phyloP scores from a whole-genome alignment of 2,797 vertebrate species.

The Manis crassicaudata region DNA sequence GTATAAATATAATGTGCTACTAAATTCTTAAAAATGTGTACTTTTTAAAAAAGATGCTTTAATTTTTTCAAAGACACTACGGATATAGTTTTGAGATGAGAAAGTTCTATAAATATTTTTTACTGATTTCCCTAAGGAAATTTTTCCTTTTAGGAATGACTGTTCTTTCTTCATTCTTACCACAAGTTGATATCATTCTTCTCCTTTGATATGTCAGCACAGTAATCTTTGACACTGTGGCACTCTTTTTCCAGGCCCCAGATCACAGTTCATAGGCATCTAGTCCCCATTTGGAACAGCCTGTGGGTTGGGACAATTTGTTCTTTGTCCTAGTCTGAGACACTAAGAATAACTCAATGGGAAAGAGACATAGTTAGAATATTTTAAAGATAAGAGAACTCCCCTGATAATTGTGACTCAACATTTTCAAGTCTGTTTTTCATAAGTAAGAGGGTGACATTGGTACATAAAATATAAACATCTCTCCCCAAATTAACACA shows the following conservation, averaged over 20 bases:
- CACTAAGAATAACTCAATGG: conserved; percentile 67
- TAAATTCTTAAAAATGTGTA: not conserved
- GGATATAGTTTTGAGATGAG: conserved; percentile 64
- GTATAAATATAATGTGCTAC: not conserved
- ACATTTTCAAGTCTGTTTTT: conserved; percentile 56
- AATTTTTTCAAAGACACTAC: conserved; percentile 1
- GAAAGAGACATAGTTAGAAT: conserved; percentile 56
- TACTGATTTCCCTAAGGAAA: conserved; percentile 65
- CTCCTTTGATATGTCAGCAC: not conserved
- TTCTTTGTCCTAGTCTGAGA: conserved; percentile 61
- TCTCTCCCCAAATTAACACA: not conserved
- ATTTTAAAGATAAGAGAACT: conserved; percentile 32
- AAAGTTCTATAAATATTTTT: conserved; percentile 66
- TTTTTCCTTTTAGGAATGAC: conserved; percentile 37
- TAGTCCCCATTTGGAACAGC: conserved; percentile 18
- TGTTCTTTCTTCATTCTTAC: conserved; percentile 48
- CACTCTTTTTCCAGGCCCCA: conserved; percentile 4
- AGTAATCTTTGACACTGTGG: conserved; percentile 41
- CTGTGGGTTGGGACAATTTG: conserved; percentile 61
- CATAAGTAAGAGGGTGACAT: not conserved
- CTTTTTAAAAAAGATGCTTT: conserved; percentile 7
- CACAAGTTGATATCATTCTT: conserved; percentile 41
- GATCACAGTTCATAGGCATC: conserved; percentile 45
- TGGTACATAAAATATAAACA: conserved; percentile 13
- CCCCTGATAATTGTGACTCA: conserved; percentile 63